Evolutionary conservation across 2,888 invertebrate genomes (phyloP).

Genomic region (Lordiphosa andalusiaca): DNA sequence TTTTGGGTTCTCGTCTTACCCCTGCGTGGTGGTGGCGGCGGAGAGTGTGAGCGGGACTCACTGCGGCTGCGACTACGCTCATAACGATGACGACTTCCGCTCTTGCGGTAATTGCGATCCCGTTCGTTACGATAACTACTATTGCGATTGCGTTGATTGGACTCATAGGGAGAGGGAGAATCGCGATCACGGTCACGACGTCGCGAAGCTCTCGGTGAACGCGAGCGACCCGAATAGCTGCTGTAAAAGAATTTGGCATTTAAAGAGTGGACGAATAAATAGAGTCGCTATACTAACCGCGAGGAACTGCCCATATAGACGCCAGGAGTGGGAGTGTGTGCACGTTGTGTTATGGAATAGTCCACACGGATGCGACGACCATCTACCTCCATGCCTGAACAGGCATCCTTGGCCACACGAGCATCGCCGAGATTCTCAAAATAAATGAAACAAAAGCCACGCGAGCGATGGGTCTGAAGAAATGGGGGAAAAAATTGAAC

Average conservation of each 20-base stretch:
- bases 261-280: neutral
- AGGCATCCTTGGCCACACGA: constrained; percentile 95
- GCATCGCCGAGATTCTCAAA: constrained; percentile 94
- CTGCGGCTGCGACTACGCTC: constrained; percentile 73
- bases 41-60: constrained; percentile 60
- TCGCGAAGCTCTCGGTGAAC: constrained; percentile 25
- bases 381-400: constrained; percentile 96
- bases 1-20: constrained; percentile 19
- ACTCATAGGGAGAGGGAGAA: constrained; percentile 25
- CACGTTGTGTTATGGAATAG: constrained; percentile 96
- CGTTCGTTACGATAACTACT: constrained; percentile 29
- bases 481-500: neutral
- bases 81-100: constrained; percentile 46
- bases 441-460: constrained; percentile 98
- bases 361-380: constrained; percentile 96
- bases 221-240: constrained; percentile 22
- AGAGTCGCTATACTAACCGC: constrained; percentile 41
- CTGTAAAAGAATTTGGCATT: neutral
- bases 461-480: constrained; percentile 94
- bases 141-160: constrained; percentile 20
- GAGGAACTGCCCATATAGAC: constrained; percentile 98
- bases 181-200: constrained; percentile 42
- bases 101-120: constrained; percentile 36
- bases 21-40: constrained; percentile 49
- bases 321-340: constrained; percentile 98